A percentile compares a stretch with the other conserved stretches of the same genome.
phyloP scores from a whole-genome alignment of 1,140 invertebrate genomes.

The Sinella curviseta region DNA sequence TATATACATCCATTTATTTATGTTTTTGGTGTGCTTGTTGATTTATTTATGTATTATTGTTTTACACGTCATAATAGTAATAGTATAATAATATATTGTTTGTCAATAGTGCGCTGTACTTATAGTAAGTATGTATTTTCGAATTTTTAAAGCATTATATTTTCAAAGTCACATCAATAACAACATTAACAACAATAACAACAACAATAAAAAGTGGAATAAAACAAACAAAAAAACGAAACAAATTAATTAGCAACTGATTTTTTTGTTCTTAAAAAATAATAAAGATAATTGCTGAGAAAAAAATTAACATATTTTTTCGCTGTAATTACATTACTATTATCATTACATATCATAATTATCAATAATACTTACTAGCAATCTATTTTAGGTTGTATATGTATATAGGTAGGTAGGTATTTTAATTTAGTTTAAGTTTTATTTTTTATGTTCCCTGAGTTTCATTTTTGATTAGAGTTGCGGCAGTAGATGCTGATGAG shows the following conservation, averaged over 20 bases:
- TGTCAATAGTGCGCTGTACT: background rate
- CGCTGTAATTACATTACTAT: too few species aligned
- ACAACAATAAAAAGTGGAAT: too few species aligned
- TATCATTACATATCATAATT: too few species aligned
- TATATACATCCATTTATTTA: background rate
- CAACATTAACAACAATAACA: too few species aligned
- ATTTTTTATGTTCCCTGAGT: constrained; percentile 3
- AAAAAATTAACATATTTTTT: too few species aligned
- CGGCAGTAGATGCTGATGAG: background rate
- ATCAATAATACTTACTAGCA: too few species aligned
- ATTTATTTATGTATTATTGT: background rate
- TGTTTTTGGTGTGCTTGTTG: background rate
- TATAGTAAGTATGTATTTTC: background rate
- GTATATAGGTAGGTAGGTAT: background rate
- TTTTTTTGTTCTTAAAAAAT: too few species aligned
- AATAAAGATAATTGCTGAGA: too few species aligned
- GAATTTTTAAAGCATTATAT: background rate
- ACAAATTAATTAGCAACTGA: too few species aligned
- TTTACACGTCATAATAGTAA: background rate
- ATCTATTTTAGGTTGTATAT: background rate
- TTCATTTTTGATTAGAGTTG: constrained; percentile 7
- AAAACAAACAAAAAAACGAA: too few species aligned
- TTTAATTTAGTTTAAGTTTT: background rate
- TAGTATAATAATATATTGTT: background rate
- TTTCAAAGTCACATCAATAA: background rate